Evolutionary conservation across 2,888 invertebrate genomes (phyloP), one percentile per base, ranked within the genome.

Genomic region (Acanthosepion esculentum): DNA sequence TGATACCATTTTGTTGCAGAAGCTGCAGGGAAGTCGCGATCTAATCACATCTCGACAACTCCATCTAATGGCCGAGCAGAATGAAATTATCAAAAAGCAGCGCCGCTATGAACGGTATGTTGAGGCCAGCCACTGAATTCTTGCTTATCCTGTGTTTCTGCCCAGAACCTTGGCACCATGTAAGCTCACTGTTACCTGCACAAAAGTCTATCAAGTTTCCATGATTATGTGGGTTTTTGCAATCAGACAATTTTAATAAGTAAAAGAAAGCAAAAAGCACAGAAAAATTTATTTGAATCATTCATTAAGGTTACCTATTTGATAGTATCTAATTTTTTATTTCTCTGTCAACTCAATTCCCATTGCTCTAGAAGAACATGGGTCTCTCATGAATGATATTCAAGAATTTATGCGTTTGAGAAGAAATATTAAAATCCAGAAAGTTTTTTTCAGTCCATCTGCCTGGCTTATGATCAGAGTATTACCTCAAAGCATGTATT

Each of bases 1-100:
- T 93, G 97, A 97, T 94, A 96, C 96, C 92, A 96, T 95, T 48
- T 96, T 96, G 64, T 96, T 97, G 15, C 97, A 97, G 93, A 96
- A 97, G 26, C 95, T 97, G 59, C 97, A 97, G 95, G 96, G 96
- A 20, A 97, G 98, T 95, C 96, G 97, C 94, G 97, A 97, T 95
- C 96, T 96, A 91, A 96, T 97, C 59, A 97, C 97, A 91, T 96
- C 97, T 33, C 97, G 97, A 95, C 98, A 98, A 96, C 96, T 97
- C 93, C 97, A 97, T 95, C 96, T 98, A 59, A 96, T 98, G 78
- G 96, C 97, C 29, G 98, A 98, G 96, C 98, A 98, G 96, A 97
- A 96, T 95, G 98, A 98, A 94, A 96, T 98, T 91, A 96, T 97
- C 93, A 96, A 96, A 94, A 97, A 97, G 95, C 97, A 97, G 91